Conservation (phyloP, 2,797 vertebrate genomes). For the Chiroxiphia lanceolata region DNA sequence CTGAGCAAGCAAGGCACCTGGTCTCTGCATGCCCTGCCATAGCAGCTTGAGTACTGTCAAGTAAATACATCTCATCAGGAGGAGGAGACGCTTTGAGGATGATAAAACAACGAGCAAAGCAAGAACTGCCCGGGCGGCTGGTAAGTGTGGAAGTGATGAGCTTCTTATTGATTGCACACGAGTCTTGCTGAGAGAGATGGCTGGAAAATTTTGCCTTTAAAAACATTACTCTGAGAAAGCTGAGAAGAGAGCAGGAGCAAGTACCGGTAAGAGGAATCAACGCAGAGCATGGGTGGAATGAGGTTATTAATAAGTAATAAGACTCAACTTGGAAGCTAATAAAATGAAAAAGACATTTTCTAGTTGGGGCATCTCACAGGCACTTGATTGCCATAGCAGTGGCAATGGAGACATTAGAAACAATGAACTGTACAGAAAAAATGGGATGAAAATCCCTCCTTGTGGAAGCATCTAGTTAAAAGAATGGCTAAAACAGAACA, state of each 20-base stretch:
- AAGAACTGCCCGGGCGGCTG: constrained; percentile 42
- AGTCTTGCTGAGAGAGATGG: neutral
- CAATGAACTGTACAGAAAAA: constrained; percentile 29
- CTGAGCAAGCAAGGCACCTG: neutral
- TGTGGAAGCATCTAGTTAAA: neutral
- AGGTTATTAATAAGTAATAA: constrained; percentile 46
- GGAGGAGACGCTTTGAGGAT: neutral
- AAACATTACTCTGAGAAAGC: neutral
- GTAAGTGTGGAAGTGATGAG: constrained; percentile 31
- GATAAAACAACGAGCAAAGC: constrained; percentile 67
- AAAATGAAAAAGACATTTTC: constrained; percentile 39
- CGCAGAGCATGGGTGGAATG: neutral
- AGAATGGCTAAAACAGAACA: neutral
- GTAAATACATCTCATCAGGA: neutral
- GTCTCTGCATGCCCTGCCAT: neutral
- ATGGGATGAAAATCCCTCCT: neutral
- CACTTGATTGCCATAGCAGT: constrained; percentile 31
- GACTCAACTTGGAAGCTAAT: constrained; percentile 13
- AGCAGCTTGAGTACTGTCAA: neutral
- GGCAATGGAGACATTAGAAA: constrained; percentile 23
- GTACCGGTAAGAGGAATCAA: neutral
- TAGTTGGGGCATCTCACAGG: neutral
- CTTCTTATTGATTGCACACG: neutral
- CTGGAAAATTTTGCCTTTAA: neutral
- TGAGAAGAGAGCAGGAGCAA: neutral